These are phyloP conservation scores for Meandrusa payeni DNA, from an alignment of 2,888 invertebrate genomes.

Conservation along the genomic window DNA sequence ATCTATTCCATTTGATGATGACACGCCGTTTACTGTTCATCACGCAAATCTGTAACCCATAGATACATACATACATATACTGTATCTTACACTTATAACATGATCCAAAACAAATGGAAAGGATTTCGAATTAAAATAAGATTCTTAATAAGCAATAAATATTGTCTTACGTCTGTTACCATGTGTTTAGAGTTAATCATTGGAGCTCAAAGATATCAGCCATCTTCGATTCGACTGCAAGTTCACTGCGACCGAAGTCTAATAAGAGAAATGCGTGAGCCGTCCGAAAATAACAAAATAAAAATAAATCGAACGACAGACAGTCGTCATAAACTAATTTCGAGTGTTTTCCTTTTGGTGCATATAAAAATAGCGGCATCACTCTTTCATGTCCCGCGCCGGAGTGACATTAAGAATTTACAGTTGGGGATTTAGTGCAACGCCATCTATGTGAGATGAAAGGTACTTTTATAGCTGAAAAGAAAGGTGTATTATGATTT, in stretches of 20 bases:
- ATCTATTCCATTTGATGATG: no score
- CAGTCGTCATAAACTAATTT: slow-evolving; percentile 81
- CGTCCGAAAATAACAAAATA: slow-evolving; percentile 77
- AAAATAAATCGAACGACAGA: slow-evolving; percentile 80
- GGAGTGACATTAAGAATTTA: slow-evolving; percentile 77
- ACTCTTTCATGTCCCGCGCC: slow-evolving; percentile 74
- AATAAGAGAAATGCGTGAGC: slow-evolving; percentile 63
- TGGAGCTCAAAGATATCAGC: slow-evolving; percentile 62
- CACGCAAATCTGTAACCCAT: no score
- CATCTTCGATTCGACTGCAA: slow-evolving; percentile 56
- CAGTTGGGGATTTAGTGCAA: slow-evolving; percentile 58
- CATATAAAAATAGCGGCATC: slow-evolving; percentile 75
- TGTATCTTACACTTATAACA: no score
- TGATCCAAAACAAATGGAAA: no score
- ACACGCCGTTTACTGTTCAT: no score
- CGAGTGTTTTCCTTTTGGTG: slow-evolving; percentile 78
- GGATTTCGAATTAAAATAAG: no score
- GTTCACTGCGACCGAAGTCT: slow-evolving; percentile 62
- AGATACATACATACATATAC: no score
- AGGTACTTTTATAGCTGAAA: slow-evolving; percentile 57
- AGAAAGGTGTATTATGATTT: slow-evolving; percentile 69
- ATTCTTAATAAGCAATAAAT: slow-evolving; percentile 14
- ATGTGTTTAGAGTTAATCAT: slow-evolving; percentile 57
- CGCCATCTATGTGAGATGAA: slow-evolving; percentile 74
- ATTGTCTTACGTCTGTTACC: slow-evolving; percentile 7